Base-by-base conservation (phyloP, 2,888 invertebrate species). In the Ectemnius continuus region DNA sequence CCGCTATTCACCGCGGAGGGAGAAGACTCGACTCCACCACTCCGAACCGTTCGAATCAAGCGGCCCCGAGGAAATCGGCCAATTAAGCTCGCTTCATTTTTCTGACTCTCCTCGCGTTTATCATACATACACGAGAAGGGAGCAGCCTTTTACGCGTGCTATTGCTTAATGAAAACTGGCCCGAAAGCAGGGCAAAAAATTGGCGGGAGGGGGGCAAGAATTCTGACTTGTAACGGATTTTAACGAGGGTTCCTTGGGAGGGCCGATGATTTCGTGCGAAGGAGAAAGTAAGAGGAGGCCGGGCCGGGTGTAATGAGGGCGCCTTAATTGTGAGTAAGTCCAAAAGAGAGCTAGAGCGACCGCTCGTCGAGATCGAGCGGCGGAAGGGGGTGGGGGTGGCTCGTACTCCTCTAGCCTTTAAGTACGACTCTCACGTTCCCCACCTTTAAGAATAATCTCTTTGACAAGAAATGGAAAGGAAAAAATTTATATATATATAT, bases 361-460 rank as follows among this genome's bases (percentile, higher is more conserved):
- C 81, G 75, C 81, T 83, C 83, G 73, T 80, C 79, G 81, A 72
- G 2, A 6, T 1, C 14, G 36, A 36, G 36, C 36, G 36, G 11
- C 3, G 23, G 23, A 23, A 23, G 23, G 23, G 23, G 23, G 23
- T 23, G 23, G 79, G 84, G 81, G 80, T 81, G 70, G 79, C 67
- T 83, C 75, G 80, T 36, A 36, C 36, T 36, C 81, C 75, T 76
- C 75, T 83, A 85, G 81, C 74, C 70, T 75, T 76, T 87, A 83
- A 82, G 84, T 80, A 81, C 81, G 81, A 36, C 36, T 81, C 79
- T 81, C 85, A 87, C 81, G 78, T 84, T 85, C 87, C 81, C 76
- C 82, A 73, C 78, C 63, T 61, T 36, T 36, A 36, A 36, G 36
- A 8, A 36, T 8, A 36, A 36, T 6, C 3, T 23, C 3, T 2